phyloP scores from a whole-genome alignment of 2,113 vertebrate genomes.

The Cryptomyrus ogoouensis region DNA sequence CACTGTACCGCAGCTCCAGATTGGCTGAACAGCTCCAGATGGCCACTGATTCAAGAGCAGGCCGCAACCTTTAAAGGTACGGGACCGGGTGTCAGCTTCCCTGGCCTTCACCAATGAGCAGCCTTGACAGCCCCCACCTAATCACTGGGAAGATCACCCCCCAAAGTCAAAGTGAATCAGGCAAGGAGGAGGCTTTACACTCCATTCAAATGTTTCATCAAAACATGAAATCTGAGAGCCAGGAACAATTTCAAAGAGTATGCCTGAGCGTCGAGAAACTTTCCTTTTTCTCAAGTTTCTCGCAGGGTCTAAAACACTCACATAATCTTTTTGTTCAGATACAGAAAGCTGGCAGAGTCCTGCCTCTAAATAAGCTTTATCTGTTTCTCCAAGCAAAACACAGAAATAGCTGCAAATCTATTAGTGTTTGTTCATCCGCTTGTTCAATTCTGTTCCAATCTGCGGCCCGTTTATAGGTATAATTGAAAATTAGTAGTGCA shows the following conservation, averaged over 20 bases:
- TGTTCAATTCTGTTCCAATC: constrained; percentile 92
- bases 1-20: neutral
- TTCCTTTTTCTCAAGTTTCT: neutral
- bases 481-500: constrained; percentile 99
- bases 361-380: constrained; percentile 29
- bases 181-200: neutral
- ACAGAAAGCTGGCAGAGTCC: constrained; percentile 34
- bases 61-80: neutral
- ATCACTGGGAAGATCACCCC: neutral
- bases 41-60: neutral
- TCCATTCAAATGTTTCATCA: neutral
- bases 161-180: neutral
- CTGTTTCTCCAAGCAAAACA: constrained; percentile 38
- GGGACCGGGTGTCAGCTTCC: neutral
- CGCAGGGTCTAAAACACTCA: constrained; percentile 16
- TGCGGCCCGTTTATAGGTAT: constrained; percentile 96
- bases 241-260: neutral
- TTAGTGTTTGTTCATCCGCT: constrained; percentile 70
- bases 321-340: constrained; percentile 39
- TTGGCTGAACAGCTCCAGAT: neutral
- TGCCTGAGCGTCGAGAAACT: neutral
- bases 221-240: neutral
- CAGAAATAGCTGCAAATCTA: constrained; percentile 43
- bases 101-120: neutral
- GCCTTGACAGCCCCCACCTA: neutral